phyloP scores from a whole-genome alignment of 2,797 vertebrate species.

The Pantherophis alleghaniensis region DNA sequence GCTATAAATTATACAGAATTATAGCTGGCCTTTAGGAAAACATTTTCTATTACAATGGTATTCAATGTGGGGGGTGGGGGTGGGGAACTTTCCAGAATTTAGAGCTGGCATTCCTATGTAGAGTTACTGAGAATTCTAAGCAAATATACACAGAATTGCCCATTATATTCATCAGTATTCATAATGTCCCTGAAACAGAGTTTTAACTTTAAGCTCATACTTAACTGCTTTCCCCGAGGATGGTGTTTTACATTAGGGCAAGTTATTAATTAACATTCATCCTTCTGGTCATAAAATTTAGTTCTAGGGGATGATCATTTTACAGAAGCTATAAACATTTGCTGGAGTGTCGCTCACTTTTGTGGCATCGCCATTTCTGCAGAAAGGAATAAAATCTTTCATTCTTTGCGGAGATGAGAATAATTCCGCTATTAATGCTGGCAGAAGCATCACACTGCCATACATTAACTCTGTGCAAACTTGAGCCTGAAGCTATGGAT shows the following conservation, averaged over 20 bases:
- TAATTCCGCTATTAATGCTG: background rate
- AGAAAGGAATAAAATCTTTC: background rate
- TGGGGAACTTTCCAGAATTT: background rate
- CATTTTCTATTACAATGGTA: background rate
- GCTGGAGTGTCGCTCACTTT: background rate
- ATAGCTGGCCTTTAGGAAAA: background rate
- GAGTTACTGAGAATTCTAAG: background rate
- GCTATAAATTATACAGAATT: background rate
- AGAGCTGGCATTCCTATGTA: background rate
- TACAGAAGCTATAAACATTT: background rate
- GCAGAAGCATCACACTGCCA: background rate
- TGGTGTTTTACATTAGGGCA: conserved; percentile 13
- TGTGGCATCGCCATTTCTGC: background rate
- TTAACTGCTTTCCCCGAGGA: conserved; percentile 14
- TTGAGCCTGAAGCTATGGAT: background rate
- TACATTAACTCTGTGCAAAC: background rate
- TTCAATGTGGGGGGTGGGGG: background rate
- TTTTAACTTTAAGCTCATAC: conserved; percentile 12
- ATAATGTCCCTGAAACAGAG: background rate
- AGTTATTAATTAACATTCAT: conserved; percentile 32
- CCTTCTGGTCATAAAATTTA: conserved; percentile 15
- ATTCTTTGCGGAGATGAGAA: background rate
- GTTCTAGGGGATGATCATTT: conserved; percentile 3
- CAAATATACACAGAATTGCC: background rate
- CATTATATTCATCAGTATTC: background rate